Base-by-base conservation (phyloP, 2,113 vertebrate genomes). In the Ceyx cyanopectus region DNA sequence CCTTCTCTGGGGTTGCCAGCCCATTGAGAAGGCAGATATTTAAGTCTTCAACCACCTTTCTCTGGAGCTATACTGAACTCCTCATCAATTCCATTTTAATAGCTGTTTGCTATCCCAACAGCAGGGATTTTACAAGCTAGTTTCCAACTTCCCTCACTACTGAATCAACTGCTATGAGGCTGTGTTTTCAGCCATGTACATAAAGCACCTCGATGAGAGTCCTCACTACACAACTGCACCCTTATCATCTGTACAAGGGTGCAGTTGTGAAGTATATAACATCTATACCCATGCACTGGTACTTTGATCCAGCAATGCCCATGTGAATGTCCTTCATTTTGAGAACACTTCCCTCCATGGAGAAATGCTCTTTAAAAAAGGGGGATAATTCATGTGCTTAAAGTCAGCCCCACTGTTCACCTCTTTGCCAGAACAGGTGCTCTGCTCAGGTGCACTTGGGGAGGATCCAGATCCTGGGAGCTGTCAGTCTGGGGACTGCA, bases 21-120 rank as follows among this genome's bases (percentile, higher is more conserved):
- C 53, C 45, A 43, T 9, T 41, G 40, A 90, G 79, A 69, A 68
- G 26, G 29, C 14, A 75, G 46, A 30, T 82, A 85, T 68, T 80
- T 74, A 93, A 91, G 75, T 32, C 50, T 87, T 93, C 81, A 85
- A 83, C 27, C 34, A 85, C 40, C 29, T 95, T 92, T 84, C 72
- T 76, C 30, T 72, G 45, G 40, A 84, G 41, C 53, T 75, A 15
- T 23, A 81, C 32, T 50, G 30, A 95, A 91, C 19, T 40, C 34
- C 76, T 85, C 92, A 89, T 65, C 68, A 89, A 80, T 69, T 86
- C 16, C 9, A 19, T 53, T 91, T 81, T 86, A 93, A 81, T 27
- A 83, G 56, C 40, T 81, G 16, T 69, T 90, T 80, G 57, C 63
- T 16, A 21, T 66, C 69, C 57, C 50, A 91, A 61, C 19, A 78